Evolutionary conservation across 2,888 invertebrate genomes (phyloP).

Genomic region (Apoda limacodes): DNA sequence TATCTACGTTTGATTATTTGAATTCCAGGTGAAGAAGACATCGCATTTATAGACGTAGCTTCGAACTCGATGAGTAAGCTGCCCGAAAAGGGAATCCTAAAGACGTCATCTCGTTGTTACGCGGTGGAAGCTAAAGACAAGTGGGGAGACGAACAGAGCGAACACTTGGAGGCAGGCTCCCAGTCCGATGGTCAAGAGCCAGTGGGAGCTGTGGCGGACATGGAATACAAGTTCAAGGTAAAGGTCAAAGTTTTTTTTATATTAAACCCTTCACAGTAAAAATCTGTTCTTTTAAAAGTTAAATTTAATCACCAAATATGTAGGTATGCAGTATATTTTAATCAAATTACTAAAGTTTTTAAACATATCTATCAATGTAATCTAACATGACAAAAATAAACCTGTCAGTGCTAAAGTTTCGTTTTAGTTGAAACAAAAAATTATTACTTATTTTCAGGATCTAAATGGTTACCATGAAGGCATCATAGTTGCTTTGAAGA

Average conservation of each 20-base stretch:
- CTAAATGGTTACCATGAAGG: constrained; percentile 94
- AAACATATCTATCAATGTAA: too few relatives aligned
- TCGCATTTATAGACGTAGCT: constrained; percentile 85
- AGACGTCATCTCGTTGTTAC: constrained; percentile 87
- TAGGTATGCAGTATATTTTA: neutral
- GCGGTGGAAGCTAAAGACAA: constrained; percentile 80
- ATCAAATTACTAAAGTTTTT: neutral
- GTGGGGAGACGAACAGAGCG: constrained; percentile 80
- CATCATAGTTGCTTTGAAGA: constrained; percentile 89
- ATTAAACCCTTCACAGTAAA: too few relatives aligned
- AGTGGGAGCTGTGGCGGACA: constrained; percentile 77
- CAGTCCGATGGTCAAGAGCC: constrained; percentile 78
- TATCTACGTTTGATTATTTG: neutral
- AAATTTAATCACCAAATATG: neutral
- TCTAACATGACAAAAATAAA: too few relatives aligned
- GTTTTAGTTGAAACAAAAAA: too few relatives aligned
- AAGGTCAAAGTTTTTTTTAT: constrained; percentile 58
- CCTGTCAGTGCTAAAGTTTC: too few relatives aligned
- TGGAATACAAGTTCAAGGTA: constrained; percentile 86
- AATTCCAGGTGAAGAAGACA: constrained; percentile 81
- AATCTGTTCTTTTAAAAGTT: too few relatives aligned
- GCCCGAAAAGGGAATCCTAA: constrained; percentile 92
- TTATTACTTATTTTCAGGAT: constrained; percentile 73
- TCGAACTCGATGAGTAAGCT: constrained; percentile 80
- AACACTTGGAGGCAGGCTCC: constrained; percentile 75